Evolutionary conservation across 2,113 vertebrate genomes (phyloP), one percentile per base, ranked within the genome.

Genomic region (Callocephalon fimbriatum): DNA sequence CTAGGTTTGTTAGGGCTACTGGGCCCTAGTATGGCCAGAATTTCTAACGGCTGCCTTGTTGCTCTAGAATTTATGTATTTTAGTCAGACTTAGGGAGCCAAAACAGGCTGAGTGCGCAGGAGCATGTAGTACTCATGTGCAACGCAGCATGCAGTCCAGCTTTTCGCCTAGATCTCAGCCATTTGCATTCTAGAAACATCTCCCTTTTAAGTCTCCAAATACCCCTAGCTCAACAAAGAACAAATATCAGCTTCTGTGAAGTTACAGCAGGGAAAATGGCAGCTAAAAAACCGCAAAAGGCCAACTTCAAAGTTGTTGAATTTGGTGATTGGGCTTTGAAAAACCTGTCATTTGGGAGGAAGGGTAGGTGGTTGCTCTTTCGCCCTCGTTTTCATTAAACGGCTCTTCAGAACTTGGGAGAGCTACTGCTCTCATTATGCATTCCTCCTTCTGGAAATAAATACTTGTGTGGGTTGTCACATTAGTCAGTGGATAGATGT

Each of bases 391-490:
- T 93, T 95, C 88, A 92, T 95, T 97, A 93, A 94, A 71, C 1
- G 14, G 47, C 65, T 91, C 66, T 77, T 93, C 86, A 95, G 94
- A 95, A 95, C 38, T 91, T 93, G 73, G 90, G 92, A 90, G 78
- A 97, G 82, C 88, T 93, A 27, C 93, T 53, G 79, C 68, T 92
- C 79, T 97, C 86, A 96, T 97, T 97, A 95, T 62, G 61, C 86
- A 97, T 95, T 94, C 95, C 90, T 97, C 95, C 90, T 96, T 88
- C 91, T 97, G 94, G 96, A 97, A 96, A 96, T 96, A 96, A 97
- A 95, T 93, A 93, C 92, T 89, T 95, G 94, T 96, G 94, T 97
- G 92, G 88, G 92, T 92, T 96, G 95, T 94, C 95, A 96, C 90
- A 88, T 96, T 96, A 97, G 94, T 93, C 95, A 96, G 93, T 88